These are phyloP conservation scores for Archips xylosteana DNA, from an alignment of 2,888 invertebrate species.

Conservation along the genomic window DNA sequence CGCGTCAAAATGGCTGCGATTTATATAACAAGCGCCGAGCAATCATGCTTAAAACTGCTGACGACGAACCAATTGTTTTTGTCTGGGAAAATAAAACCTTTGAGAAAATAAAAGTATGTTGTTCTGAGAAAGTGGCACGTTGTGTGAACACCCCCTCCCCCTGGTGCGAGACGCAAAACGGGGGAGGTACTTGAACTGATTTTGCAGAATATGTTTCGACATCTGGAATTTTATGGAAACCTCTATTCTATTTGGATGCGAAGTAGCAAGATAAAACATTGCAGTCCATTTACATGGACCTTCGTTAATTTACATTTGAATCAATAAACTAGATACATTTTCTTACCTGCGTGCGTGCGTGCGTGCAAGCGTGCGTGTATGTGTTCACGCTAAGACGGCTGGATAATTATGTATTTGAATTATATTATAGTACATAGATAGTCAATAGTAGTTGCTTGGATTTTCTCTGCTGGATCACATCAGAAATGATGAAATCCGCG, in stretches of 20 bases:
- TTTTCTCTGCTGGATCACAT: no score
- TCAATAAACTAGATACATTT: no score
- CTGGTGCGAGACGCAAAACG: not conserved
- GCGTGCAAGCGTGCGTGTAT: no score
- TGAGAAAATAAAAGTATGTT: not conserved
- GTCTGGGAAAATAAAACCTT: conserved; percentile 21
- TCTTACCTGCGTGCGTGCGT: no score
- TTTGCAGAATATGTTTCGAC: not conserved
- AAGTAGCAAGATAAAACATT: no score
- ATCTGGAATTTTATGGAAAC: not conserved
- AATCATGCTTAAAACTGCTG: conserved; percentile 24
- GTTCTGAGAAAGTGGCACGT: not conserved
- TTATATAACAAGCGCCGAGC: conserved; percentile 49
- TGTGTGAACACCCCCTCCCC: not conserved
- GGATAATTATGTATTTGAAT: no score
- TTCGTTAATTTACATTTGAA: no score
- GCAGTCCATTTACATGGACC: no score
- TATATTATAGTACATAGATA: no score
- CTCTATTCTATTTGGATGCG: not conserved
- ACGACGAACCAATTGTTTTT: conserved; percentile 8
- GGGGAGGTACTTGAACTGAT: not conserved
- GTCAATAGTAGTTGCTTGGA: no score
- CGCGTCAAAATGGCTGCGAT: conserved; percentile 47
- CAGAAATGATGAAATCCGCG: no score
- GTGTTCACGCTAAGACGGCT: no score